A percentile compares a stretch with the other conserved stretches of the same genome.
Conservation (phyloP, 2,888 invertebrate species). For the Cheilosia scutellata region DNA sequence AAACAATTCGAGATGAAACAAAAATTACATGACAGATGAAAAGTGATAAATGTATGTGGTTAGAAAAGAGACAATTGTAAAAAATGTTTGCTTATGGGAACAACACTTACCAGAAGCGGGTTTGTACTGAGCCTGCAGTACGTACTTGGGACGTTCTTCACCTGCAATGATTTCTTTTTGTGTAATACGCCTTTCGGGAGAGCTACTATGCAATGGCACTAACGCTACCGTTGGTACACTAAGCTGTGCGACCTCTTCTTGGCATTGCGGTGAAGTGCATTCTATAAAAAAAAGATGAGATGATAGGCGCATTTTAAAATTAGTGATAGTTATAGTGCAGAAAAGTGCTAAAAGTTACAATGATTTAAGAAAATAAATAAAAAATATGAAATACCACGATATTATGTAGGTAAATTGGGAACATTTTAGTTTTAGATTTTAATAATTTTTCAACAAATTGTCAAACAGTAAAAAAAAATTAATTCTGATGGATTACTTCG, state of each 20-base stretch:
- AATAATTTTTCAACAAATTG: too few relatives aligned
- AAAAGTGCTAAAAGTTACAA: background rate
- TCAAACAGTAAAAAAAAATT: too few relatives aligned
- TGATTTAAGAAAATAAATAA: background rate
- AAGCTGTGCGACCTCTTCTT: constrained; percentile 81
- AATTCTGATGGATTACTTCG: too few relatives aligned
- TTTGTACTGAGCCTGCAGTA: constrained; percentile 82
- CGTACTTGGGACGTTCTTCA: constrained; percentile 86
- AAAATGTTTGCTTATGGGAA: background rate
- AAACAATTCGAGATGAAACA: constrained; percentile 30
- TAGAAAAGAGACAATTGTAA: constrained; percentile 2
- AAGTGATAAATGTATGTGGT: constrained; percentile 10
- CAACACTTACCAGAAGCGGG: constrained; percentile 79
- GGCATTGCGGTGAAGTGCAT: constrained; percentile 82
- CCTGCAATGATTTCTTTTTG: constrained; percentile 88
- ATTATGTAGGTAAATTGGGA: background rate
- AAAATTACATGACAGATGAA: constrained; percentile 22
- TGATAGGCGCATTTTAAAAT: constrained; percentile 37
- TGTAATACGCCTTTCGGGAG: constrained; percentile 84
- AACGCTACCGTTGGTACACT: constrained; percentile 83
- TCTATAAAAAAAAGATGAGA: constrained; percentile 78
- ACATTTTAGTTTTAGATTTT: too few relatives aligned
- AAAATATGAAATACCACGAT: background rate
- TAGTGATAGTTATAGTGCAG: background rate
- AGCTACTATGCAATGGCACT: constrained; percentile 83